Evolutionary conservation across 2,113 vertebrate species (phyloP).

Genomic region (Malurus cyaneus): DNA sequence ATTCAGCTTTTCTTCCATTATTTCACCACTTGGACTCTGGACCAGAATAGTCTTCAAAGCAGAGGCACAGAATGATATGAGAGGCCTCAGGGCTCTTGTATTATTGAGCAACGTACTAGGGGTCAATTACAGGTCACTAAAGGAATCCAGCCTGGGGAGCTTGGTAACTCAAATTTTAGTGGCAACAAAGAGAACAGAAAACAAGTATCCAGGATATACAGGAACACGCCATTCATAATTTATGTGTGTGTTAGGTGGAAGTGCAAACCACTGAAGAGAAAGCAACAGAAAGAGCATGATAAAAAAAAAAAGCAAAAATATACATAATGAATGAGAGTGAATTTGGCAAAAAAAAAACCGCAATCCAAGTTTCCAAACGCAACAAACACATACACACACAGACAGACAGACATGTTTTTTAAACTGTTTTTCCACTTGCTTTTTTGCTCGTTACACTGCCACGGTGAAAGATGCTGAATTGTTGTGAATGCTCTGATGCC

Average conservation of each 20-base stretch:
- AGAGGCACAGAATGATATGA: fast-evolving
- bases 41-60: neutral
- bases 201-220: neutral
- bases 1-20: neutral
- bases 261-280: neutral
- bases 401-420: neutral
- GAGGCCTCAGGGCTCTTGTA: neutral
- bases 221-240: neutral
- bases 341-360: neutral
- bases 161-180: neutral
- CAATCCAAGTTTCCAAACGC: neutral
- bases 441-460: neutral
- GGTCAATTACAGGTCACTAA: neutral
- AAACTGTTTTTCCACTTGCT: neutral
- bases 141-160: neutral
- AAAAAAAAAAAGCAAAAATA: neutral
- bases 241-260: neutral
- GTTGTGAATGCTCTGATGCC: neutral
- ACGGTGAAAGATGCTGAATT: neutral
- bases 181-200: neutral
- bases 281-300: neutral
- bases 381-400: neutral
- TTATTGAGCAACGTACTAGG: neutral
- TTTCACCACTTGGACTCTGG: neutral
- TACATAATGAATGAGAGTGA: neutral